Evolutionary conservation across 1,140 invertebrate species (phyloP).

Genomic region (Formica exsecta): DNA sequence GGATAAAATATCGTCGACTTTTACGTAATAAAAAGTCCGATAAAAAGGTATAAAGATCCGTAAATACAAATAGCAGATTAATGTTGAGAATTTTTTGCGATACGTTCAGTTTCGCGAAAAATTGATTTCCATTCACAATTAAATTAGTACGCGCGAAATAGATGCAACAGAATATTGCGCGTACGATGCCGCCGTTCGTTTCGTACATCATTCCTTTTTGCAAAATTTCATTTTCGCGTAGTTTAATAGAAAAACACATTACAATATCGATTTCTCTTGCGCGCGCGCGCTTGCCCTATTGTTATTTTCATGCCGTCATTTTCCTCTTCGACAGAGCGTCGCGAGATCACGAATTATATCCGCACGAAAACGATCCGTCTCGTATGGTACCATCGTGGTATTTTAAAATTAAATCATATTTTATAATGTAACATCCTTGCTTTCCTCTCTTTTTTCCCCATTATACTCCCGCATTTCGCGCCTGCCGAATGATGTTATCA

Average conservation of each 20-base stretch:
- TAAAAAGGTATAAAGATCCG: conserved; percentile 48
- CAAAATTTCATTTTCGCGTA: conserved; percentile 37
- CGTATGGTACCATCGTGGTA: not conserved
- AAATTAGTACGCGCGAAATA: conserved; percentile 44
- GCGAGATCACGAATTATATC: not conserved
- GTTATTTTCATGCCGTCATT: conserved; percentile 35
- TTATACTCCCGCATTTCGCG: conserved; percentile 29
- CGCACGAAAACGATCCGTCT: conserved; percentile 5
- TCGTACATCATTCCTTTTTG: conserved; percentile 28
- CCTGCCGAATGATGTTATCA: conserved; percentile 39
- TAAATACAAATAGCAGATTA: conserved; percentile 11
- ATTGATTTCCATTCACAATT: conserved; percentile 56
- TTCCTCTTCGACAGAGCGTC: conserved; percentile 13
- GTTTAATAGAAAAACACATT: conserved; percentile 57
- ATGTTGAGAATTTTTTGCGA: conserved; percentile 44
- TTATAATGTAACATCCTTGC: conserved; percentile 39
- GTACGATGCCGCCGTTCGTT: conserved; percentile 10
- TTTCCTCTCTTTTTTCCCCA: not conserved
- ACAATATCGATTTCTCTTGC: conserved; percentile 22
- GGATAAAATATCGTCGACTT: conserved; percentile 1
- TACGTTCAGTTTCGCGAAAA: conserved; percentile 34
- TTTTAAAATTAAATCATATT: conserved; percentile 58
- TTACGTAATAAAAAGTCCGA: not conserved
- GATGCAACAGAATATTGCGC: conserved; percentile 40
- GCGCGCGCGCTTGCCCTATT: not conserved